Conservation (phyloP, 1,140 invertebrate species). For the Drosophila cardini region DNA sequence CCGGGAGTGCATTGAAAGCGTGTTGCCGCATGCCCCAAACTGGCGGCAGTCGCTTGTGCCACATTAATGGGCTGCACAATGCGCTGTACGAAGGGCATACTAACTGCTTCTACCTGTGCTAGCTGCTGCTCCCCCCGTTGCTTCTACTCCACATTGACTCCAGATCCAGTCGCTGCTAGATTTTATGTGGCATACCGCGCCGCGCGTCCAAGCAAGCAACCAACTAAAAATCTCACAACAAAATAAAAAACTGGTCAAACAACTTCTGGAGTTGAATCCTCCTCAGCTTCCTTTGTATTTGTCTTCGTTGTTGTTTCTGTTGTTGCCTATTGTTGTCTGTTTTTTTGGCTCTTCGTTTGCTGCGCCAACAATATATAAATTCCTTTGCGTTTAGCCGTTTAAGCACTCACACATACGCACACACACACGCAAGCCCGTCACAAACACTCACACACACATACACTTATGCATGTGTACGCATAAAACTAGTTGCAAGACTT, state of each 20-base stretch:
- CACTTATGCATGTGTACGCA: conserved; percentile 44
- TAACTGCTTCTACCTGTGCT: not conserved
- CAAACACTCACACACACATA: conserved; percentile 17
- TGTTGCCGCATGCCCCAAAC: conserved; percentile 81
- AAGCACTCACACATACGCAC: conserved; percentile 16
- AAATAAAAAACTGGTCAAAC: conserved; percentile 69
- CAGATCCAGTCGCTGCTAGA: conserved; percentile 12
- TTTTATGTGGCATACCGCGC: conserved; percentile 15
- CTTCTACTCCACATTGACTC: conserved; percentile 27
- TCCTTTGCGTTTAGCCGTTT: conserved; percentile 62
- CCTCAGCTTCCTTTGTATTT: conserved; percentile 51
- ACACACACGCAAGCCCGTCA: conserved; percentile 1
- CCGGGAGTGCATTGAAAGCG: conserved; percentile 76
- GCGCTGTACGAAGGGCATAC: conserved; percentile 91
- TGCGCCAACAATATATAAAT: conserved; percentile 60
- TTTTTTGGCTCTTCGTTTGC: conserved; percentile 47
- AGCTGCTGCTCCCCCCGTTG: conserved; percentile 3
- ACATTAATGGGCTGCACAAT: conserved; percentile 89
- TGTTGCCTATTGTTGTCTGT: conserved; percentile 69
- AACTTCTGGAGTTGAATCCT: conserved; percentile 81
- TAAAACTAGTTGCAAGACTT: conserved; percentile 66
- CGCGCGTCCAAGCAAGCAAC: conserved; percentile 20
- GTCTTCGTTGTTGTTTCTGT: conserved; percentile 6
- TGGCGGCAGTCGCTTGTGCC: conserved; percentile 87
- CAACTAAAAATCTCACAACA: conserved; percentile 11